phyloP scores from a whole-genome alignment of 2,113 vertebrate genomes.

The Sylvietta virens region DNA sequence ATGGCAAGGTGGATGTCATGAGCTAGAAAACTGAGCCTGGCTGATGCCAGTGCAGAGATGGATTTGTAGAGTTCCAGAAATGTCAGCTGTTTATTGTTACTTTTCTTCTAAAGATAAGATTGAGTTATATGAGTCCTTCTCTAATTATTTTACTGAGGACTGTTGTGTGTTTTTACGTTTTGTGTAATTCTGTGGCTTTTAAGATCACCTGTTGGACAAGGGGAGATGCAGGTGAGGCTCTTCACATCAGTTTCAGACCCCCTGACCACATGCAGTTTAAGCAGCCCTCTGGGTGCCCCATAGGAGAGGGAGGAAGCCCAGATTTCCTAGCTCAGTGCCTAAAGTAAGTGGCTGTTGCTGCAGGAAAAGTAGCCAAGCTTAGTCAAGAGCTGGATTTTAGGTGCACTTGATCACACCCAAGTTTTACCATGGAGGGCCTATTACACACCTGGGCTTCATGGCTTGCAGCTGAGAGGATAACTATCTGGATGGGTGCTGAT shows the following conservation, averaged over 20 bases:
- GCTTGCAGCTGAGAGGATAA: neutral
- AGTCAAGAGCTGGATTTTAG: neutral
- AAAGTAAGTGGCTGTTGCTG: neutral
- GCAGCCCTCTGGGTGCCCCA: neutral
- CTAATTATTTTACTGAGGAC: neutral
- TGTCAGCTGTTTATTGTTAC: neutral
- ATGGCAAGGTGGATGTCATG: neutral
- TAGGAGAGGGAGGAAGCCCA: neutral
- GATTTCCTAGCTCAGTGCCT: rapidly evolving
- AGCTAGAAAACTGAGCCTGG: neutral
- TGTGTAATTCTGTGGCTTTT: neutral
- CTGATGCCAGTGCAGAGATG: neutral
- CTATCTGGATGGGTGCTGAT: neutral
- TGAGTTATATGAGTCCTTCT: neutral
- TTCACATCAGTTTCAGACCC: neutral
- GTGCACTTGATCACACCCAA: neutral
- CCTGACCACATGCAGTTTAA: neutral
- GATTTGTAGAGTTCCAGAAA: neutral
- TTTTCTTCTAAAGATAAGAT: neutral
- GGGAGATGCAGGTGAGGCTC: neutral
- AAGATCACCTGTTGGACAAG: neutral
- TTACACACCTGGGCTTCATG: neutral
- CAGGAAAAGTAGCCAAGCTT: neutral
- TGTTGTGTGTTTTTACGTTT: neutral
- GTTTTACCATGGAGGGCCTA: neutral